Conservation (phyloP, 2,888 invertebrate species). For the Pyrochroa serraticornis region DNA sequence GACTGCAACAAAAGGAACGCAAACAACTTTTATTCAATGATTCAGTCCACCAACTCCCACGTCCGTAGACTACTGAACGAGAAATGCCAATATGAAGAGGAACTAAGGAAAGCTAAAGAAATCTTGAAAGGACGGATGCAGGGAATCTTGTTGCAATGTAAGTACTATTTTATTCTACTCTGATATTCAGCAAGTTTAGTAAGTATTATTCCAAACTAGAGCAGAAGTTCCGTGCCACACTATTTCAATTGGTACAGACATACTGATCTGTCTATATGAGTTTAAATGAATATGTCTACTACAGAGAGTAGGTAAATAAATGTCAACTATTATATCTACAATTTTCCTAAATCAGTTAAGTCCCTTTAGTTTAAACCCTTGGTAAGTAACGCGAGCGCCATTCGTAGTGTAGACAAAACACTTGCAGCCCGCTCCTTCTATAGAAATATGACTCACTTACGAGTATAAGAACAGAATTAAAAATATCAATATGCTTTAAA, state of each 20-base stretch:
- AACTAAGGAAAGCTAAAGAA: slow-evolving; percentile 83
- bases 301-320: background rate
- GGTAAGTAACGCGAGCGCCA: too few relatives aligned
- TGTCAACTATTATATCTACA: background rate
- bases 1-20: slow-evolving; percentile 92
- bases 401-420: too few relatives aligned
- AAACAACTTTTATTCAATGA: slow-evolving; percentile 93
- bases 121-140: slow-evolving; percentile 84
- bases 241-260: slow-evolving; percentile 9
- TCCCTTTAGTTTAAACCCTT: too few relatives aligned
- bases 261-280: slow-evolving; percentile 17
- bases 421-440: too few relatives aligned
- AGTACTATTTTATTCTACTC: slow-evolving; percentile 60
- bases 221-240: slow-evolving; percentile 15
- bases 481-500: too few relatives aligned
- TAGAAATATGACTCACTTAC: too few relatives aligned
- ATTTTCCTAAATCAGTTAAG: background rate
- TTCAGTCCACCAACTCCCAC: slow-evolving; percentile 93
- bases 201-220: slow-evolving; percentile 18
- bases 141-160: slow-evolving; percentile 88
- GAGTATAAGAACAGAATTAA: too few relatives aligned
- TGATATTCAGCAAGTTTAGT: slow-evolving; percentile 27
- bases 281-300: slow-evolving; percentile 15
- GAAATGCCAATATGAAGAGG: slow-evolving; percentile 86
- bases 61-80: slow-evolving; percentile 84